Percentiles rank a stretch among this genome's conserved stretches.
phyloP scores from a whole-genome alignment of 2,888 invertebrate species.

The Habrosyne pyritoides region DNA sequence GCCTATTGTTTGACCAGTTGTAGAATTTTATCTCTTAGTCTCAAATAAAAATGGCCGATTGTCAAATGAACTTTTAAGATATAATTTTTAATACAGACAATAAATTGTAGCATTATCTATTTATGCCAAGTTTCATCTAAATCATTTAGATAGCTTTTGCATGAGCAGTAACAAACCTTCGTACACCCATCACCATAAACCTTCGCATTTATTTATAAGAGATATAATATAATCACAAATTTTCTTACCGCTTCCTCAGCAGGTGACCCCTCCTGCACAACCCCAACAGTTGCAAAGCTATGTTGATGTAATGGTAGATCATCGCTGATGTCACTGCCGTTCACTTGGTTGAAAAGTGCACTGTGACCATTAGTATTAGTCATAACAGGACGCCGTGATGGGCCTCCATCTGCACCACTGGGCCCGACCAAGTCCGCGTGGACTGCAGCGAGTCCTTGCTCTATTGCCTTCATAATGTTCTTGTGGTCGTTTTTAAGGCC shows the following conservation, averaged over 20 bases:
- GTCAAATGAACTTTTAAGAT: no score
- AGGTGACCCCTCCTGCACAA: slow-evolving; percentile 90
- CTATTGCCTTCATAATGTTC: slow-evolving; percentile 92
- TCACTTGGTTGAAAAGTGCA: slow-evolving; percentile 9
- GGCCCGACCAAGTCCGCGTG: slow-evolving; percentile 71
- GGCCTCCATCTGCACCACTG: slow-evolving; percentile 32
- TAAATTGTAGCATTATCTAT: no score
- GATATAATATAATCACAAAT: no score
- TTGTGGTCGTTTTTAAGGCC: slow-evolving; percentile 96
- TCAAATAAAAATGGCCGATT: no score
- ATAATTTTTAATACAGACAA: no score
- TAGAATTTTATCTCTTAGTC: no score
- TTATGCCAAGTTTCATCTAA: no score
- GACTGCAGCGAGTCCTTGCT: slow-evolving; percentile 87
- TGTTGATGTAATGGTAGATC: slow-evolving; percentile 36
- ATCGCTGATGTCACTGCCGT: slow-evolving; percentile 17
- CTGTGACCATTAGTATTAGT: slow-evolving; percentile 27
- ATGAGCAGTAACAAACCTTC: no score
- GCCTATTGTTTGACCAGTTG: no score
- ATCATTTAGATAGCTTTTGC: no score
- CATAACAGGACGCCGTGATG: slow-evolving; percentile 33
- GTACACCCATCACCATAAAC: no score
- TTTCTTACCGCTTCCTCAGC: slow-evolving; percentile 93
- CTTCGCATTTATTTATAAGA: no score
- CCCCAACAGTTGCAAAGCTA: slow-evolving; percentile 87